Evolutionary conservation across 30 jellyfish, hydroid and myxozoan species (phyloP).

Genomic region (Cassiopea andromeda): DNA sequence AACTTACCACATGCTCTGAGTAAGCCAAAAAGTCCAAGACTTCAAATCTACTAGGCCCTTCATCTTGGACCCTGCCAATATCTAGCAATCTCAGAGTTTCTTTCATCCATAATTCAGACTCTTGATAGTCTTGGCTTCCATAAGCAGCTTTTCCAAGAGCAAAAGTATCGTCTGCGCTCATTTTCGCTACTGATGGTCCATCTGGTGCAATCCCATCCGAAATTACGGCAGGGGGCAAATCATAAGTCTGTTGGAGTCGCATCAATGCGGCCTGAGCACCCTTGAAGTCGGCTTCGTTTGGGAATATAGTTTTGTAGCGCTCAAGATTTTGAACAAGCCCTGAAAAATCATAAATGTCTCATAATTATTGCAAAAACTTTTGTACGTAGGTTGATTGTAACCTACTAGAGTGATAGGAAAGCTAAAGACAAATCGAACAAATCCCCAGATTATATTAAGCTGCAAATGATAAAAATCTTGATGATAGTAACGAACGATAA

Average conservation of each 20-base stretch:
- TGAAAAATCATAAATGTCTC: not conserved
- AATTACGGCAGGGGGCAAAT: constrained; percentile 73
- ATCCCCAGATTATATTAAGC: too few species aligned
- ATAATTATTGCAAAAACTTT: too few species aligned
- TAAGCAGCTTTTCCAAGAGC: constrained; percentile 85
- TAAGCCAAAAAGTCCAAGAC: constrained; percentile 88
- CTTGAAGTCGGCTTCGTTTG: constrained; percentile 79
- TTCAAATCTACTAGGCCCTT: constrained; percentile 55
- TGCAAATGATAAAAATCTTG: too few species aligned
- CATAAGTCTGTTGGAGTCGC: constrained; percentile 89
- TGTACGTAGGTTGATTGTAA: too few species aligned
- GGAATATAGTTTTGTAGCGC: constrained; percentile 49
- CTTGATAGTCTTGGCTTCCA: constrained; percentile 39
- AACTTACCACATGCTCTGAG: constrained; percentile 74
- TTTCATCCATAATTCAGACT: constrained; percentile 83
- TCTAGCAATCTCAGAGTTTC: constrained; percentile 81
- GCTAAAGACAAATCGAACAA: too few species aligned
- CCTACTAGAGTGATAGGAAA: too few species aligned
- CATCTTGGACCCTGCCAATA: constrained; percentile 46
- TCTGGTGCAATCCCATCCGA: constrained; percentile 86
- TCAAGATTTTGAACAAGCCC: constrained; percentile 51
- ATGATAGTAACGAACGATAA: too few species aligned
- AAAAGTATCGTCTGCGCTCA: constrained; percentile 87
- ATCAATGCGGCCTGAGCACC: constrained; percentile 95
- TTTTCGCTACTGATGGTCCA: constrained; percentile 49